phyloP scores from a whole-genome alignment of 2,113 vertebrate genomes.

The Zosterops lateralis region DNA sequence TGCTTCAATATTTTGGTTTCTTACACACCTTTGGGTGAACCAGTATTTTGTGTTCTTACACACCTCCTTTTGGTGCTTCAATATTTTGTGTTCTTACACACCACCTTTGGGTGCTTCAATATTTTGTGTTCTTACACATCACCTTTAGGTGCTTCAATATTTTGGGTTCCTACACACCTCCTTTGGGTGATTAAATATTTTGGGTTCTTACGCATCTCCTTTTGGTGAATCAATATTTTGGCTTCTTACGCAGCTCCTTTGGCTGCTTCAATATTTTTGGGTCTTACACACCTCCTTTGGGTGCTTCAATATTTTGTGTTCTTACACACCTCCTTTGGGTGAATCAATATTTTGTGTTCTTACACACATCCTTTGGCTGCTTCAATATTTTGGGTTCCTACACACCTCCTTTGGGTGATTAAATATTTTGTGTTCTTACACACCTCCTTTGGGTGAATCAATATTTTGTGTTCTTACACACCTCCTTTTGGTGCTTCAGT shows the following conservation, averaged over 20 bases:
- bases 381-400: accelerated
- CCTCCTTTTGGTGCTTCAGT: accelerated
- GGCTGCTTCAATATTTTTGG: neutral
- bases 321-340: neutral
- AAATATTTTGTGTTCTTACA: neutral
- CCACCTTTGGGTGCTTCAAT: accelerated
- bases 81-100: too few relatives aligned
- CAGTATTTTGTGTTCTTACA: neutral
- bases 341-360: too few relatives aligned
- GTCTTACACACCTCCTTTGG: neutral
- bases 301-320: neutral
- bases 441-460: accelerated
- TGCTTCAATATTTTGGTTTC: accelerated
- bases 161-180: neutral
- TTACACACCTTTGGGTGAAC: neutral
- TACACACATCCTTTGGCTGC: accelerated
- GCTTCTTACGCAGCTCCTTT: too few relatives aligned
- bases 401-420: accelerated
- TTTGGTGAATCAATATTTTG: too few relatives aligned
- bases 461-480: too few relatives aligned
- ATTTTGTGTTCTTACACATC: accelerated
- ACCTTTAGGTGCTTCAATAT: accelerated
- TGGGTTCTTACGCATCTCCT: too few relatives aligned
- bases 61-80: neutral
- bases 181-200: neutral